These are phyloP conservation scores for Buathra laborator DNA, from an alignment of 2,888 invertebrate genomes.

Conservation along the genomic window DNA sequence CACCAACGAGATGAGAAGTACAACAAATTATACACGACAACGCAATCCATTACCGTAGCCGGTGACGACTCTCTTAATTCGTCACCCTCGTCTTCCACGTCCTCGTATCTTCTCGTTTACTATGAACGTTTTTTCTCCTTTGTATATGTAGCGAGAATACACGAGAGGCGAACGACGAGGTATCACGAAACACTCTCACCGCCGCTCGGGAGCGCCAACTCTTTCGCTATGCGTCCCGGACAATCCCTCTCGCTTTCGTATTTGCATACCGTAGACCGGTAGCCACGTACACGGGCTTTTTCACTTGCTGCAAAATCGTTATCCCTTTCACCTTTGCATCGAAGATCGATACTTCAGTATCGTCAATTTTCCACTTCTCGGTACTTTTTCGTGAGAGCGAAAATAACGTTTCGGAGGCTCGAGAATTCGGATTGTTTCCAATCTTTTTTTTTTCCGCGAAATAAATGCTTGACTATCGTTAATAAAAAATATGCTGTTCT, in stretches of 20 bases:
- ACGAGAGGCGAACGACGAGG: constrained; percentile 53
- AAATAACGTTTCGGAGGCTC: no score
- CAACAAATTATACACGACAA: constrained; percentile 32
- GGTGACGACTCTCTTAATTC: constrained; percentile 6
- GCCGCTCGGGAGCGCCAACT: constrained; percentile 69
- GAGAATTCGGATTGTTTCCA: no score
- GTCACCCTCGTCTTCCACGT: constrained; percentile 19
- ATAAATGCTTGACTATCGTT: no score
- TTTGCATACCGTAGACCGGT: constrained; percentile 75
- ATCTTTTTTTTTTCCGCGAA: no score
- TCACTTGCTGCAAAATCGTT: neutral
- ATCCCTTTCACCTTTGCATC: constrained; percentile 36
- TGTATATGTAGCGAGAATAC: neutral
- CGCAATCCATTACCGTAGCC: neutral
- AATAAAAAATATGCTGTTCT: no score
- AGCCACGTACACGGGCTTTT: constrained; percentile 9
- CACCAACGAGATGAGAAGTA: constrained; percentile 54
- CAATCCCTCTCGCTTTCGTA: constrained; percentile 81
- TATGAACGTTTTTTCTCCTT: neutral
- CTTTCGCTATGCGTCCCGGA: constrained; percentile 75
- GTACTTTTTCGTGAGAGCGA: no score
- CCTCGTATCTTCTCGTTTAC: neutral
- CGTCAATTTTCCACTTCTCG: no score
- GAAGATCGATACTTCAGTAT: neutral
- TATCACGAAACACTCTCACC: constrained; percentile 70